Evolutionary conservation across 2,888 invertebrate species (phyloP), one percentile per base, ranked within the genome.

Genomic region (Anorthoa munda): DNA sequence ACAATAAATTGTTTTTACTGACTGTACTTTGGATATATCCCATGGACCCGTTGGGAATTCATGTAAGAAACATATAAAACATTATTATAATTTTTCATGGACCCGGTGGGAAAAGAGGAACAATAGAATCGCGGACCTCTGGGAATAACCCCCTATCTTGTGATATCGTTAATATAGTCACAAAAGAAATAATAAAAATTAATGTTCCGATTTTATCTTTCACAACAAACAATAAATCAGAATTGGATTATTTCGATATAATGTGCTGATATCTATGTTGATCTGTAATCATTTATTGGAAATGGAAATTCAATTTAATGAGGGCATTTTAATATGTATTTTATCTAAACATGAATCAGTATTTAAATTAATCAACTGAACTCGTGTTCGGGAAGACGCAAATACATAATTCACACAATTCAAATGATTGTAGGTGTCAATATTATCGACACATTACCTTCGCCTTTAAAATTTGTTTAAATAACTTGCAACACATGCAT

Each of bases 331-430:
- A 21, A 48, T 11, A 5, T 2, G 12, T 2, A n/a, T 45, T 18
- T 56, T 23, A 46, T 75, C 65, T 12, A 39, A 53, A 48, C 21
- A n/a, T 77, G 13, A 2, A 46, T 51, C 69, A 39, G 45, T 73
- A 60, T 55, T 45, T 21, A 15, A 46, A 53, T 53, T 15, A n/a
- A 55, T 50, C 9, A 17, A 18, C 7, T 63, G 18, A n/a, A 17
- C 11, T 50, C 12, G n/a, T 73, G 4, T 60, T 53, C 15, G 17
- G 2, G 4, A 51, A 53, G 4, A 1, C 46, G 12, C 1, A 71
- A 23, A n/a, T 46, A 4, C 46, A 7, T 5, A 31, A 31, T 18
- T 0, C 15, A 70, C 12, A 21, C 11, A 48, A 4, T 2, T 2
- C 1, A 50, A n/a, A n/a, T 12, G 4, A 21, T 23, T 12, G 5